Percentiles rank a stretch among this genome's conserved stretches.
Conservation (phyloP, 2,797 vertebrate species). For the Lindbergichthys nudifrons region DNA sequence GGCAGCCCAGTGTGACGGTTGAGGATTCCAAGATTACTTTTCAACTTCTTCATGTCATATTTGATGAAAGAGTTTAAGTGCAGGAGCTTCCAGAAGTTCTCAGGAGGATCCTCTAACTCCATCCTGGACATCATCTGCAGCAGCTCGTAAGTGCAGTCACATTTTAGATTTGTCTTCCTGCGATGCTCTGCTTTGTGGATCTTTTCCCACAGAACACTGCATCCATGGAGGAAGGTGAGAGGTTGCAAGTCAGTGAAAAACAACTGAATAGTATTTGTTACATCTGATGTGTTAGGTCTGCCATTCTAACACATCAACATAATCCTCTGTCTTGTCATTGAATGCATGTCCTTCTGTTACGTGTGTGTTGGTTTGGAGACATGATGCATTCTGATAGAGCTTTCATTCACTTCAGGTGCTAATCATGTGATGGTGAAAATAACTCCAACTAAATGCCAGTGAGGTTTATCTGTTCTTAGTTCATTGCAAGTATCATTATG, state of each 20-base stretch:
- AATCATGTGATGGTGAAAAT: too few species aligned
- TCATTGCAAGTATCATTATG: not conserved
- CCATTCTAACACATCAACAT: not conserved
- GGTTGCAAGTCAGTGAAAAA: not conserved
- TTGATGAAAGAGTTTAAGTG: conserved; percentile 83
- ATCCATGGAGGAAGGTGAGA: conserved; percentile 16
- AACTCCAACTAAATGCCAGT: too few species aligned
- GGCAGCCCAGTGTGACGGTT: conserved; percentile 87
- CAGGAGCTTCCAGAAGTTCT: conserved; percentile 89
- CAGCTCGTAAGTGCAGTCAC: conserved; percentile 48
- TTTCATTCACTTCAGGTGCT: too few species aligned
- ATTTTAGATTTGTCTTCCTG: conserved; percentile 69
- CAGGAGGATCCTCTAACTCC: conserved; percentile 65
- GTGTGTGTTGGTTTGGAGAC: not conserved
- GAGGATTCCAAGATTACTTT: conserved; percentile 77
- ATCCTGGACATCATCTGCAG: conserved; percentile 44
- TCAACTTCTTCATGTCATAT: conserved; percentile 75
- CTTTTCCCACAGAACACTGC: conserved; percentile 88
- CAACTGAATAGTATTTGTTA: too few species aligned
- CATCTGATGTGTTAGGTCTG: too few species aligned
- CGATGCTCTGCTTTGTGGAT: conserved; percentile 77
- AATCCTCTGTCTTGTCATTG: not conserved
- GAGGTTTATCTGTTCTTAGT: too few species aligned
- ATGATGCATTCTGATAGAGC: not conserved
- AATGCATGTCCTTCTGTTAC: not conserved